Evolutionary conservation across 2,888 invertebrate genomes (phyloP).

Genomic region (Ecdyonurus torrentis): DNA sequence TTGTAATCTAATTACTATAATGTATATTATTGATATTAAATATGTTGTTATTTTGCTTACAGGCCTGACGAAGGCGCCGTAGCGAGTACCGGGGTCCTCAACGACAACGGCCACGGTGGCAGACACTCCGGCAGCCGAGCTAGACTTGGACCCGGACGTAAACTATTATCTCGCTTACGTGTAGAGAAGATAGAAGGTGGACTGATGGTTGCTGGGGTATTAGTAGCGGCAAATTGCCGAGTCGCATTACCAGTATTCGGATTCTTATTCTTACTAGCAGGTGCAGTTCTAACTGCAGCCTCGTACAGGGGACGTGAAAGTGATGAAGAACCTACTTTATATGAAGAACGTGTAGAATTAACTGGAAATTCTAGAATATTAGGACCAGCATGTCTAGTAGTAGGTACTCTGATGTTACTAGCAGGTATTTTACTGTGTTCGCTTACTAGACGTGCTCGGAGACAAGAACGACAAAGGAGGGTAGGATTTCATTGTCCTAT

Average conservation of each 20-base stretch:
- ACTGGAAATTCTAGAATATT: constrained; percentile 55
- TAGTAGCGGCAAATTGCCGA: constrained; percentile 61
- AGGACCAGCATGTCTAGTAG: constrained; percentile 55
- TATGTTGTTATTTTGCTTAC: background rate
- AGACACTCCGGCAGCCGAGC: background rate
- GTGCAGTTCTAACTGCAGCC: constrained; percentile 53
- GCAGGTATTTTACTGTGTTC: constrained; percentile 47
- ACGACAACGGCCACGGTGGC: background rate
- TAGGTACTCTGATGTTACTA: constrained; percentile 53
- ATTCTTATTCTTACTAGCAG: constrained; percentile 55
- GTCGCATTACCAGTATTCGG: constrained; percentile 61
- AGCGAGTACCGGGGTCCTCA: background rate
- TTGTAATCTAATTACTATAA: too few species aligned
- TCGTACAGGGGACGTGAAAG: constrained; percentile 56
- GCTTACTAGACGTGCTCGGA: constrained; percentile 34
- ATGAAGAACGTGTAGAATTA: constrained; percentile 51
- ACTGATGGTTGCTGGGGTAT: constrained; percentile 56
- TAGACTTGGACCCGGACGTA: background rate
- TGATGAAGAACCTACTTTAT: constrained; percentile 53
- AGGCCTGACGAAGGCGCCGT: background rate
- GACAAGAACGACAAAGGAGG: constrained; percentile 32
- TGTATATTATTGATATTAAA: too few species aligned
- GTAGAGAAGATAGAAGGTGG: constrained; percentile 64
- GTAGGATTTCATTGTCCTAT: constrained; percentile 62
- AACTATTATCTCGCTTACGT: constrained; percentile 38